These are phyloP conservation scores for Ochropleura plecta DNA, from an alignment of 2,888 invertebrate genomes.

Conservation along the genomic window DNA sequence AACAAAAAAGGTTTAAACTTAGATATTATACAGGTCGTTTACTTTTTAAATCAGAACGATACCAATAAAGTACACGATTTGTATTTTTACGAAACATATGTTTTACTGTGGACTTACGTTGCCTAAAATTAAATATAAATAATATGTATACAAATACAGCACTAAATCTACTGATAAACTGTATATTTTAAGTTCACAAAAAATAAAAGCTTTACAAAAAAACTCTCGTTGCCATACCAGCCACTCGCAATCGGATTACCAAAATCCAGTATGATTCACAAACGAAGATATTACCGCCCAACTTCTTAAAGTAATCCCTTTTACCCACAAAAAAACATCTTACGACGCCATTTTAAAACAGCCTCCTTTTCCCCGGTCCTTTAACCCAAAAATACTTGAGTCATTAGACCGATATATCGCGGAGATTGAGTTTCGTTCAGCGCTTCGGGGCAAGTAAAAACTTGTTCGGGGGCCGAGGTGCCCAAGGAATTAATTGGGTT, in stretches of 20 bases:
- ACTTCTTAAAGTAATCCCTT: conserved; percentile 47
- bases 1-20: neutral
- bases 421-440: conserved; percentile 76
- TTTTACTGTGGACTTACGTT: no score
- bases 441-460: conserved; percentile 72
- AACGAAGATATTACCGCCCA: conserved; percentile 47
- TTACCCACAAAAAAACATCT: conserved; percentile 42
- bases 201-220: neutral
- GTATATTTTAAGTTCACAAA: neutral
- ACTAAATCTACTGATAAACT: neutral
- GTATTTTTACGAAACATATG: no score
- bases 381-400: conserved; percentile 64
- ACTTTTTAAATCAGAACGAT: neutral
- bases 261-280: conserved; percentile 20
- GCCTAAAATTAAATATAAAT: no score
- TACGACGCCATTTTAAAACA: conserved; percentile 55
- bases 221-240: neutral
- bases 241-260: conserved; percentile 24
- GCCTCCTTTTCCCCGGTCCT: conserved; percentile 23
- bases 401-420: conserved; percentile 67
- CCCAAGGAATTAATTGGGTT: conserved; percentile 80
- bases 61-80: neutral
- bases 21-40: neutral
- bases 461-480: conserved; percentile 73
- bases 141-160: neutral